phyloP scores from a whole-genome alignment of 2,888 invertebrate species.

The Myopa tessellatipennis region DNA sequence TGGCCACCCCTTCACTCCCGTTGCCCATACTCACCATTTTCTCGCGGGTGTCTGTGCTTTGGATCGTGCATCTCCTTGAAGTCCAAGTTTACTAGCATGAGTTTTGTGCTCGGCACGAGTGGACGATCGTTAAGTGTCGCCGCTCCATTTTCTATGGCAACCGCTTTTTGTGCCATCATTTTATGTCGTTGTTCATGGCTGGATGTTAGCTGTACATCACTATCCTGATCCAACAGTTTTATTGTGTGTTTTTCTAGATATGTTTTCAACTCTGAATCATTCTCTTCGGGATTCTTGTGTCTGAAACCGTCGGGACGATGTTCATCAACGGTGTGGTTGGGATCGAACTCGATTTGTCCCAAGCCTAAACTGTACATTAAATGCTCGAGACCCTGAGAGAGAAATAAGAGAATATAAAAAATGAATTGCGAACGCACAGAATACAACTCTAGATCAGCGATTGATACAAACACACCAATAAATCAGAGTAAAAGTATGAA shows the following conservation, averaged over 20 bases:
- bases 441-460: too few relatives aligned
- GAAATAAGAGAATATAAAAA: conserved; percentile 1
- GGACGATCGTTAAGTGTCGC: not conserved
- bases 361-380: conserved; percentile 75
- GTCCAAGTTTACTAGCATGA: conserved; percentile 43
- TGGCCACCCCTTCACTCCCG: not conserved
- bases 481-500: too few relatives aligned
- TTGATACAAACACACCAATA: too few relatives aligned
- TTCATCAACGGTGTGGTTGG: conserved; percentile 63
- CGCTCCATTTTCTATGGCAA: conserved; percentile 8
- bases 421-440: too few relatives aligned
- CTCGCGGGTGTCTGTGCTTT: conserved; percentile 65
- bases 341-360: conserved; percentile 73
- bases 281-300: conserved; percentile 43
- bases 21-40: conserved; percentile 60
- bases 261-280: conserved; percentile 45
- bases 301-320: conserved; percentile 62
- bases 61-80: conserved; percentile 67
- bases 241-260: conserved; percentile 52
- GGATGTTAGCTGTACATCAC: conserved; percentile 46
- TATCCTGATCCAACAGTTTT: conserved; percentile 46
- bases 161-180: not conserved
- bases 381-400: conserved; percentile 75
- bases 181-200: conserved; percentile 24
- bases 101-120: conserved; percentile 1